Conservation (phyloP, 2,113 vertebrate genomes). For the Chionis minor region DNA sequence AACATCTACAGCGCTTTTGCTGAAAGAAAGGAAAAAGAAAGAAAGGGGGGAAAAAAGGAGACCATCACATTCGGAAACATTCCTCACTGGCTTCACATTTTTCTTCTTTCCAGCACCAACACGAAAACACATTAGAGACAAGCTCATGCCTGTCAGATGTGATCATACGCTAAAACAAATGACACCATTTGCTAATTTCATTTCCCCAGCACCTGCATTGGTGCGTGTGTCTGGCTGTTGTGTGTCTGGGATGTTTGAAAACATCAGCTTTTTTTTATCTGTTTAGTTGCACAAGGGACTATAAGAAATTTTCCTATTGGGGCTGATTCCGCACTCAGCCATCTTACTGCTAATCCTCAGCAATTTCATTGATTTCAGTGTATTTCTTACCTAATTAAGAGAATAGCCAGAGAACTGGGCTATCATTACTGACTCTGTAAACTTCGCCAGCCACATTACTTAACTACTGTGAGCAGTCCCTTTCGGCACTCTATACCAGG, state of each 20-base stretch:
- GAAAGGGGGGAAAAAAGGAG: background rate
- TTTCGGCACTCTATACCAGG: background rate
- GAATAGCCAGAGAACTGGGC: background rate
- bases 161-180: conserved; percentile 16
- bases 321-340: background rate
- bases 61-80: background rate
- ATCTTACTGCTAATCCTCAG: background rate
- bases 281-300: background rate
- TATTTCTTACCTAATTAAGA: background rate
- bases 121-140: background rate
- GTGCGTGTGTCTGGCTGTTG: background rate
- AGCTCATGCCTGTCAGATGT: conserved; percentile 11
- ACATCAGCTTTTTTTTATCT: background rate
- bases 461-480: background rate
- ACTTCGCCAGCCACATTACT: background rate
- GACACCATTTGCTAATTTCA: conserved; percentile 1
- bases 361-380: background rate
- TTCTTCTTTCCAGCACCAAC: background rate
- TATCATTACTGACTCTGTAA: background rate
- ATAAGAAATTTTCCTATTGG: background rate
- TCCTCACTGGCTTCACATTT: background rate
- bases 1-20: conserved; percentile 20
- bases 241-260: background rate
- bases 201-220: background rate
- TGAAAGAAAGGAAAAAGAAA: conserved; percentile 1